A percentile compares a stretch with the other conserved stretches of the same genome.
These are phyloP conservation scores for Autographa pulchrina DNA, from an alignment of 2,888 invertebrate genomes.

Conservation along the genomic window DNA sequence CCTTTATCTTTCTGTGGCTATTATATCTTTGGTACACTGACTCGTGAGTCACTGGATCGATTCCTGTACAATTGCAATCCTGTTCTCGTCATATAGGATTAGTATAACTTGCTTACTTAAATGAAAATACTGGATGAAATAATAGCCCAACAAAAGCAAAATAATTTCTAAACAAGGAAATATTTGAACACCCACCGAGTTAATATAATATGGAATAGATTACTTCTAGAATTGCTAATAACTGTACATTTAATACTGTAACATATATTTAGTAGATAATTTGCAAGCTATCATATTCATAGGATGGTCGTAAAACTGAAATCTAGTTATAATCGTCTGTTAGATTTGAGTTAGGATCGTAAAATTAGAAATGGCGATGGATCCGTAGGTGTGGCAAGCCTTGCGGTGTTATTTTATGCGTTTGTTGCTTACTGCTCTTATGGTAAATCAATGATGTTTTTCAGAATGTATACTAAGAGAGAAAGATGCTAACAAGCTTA, in stretches of 20 bases:
- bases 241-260: conserved; percentile 19
- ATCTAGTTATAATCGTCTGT: conserved; percentile 20
- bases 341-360: conserved; percentile 15
- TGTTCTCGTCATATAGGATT: too few species aligned
- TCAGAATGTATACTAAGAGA: too few species aligned
- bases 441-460: conserved; percentile 1
- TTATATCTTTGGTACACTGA: too few species aligned
- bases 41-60: too few species aligned
- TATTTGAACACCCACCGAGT: conserved; percentile 2
- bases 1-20: too few species aligned
- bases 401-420: not conserved
- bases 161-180: not conserved
- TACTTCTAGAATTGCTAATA: conserved; percentile 1
- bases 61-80: too few species aligned
- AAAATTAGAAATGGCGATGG: conserved; percentile 9
- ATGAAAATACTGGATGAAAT: too few species aligned
- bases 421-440: not conserved
- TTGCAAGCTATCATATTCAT: conserved; percentile 1
- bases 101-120: too few species aligned
- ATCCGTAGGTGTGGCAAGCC: not conserved
- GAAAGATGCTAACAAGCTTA: too few species aligned
- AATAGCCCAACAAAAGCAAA: not conserved
- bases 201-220: not conserved
- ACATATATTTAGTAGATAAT: not conserved
- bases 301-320: not conserved